These are phyloP conservation scores for Dasysyrphus albostriatus DNA, from an alignment of 2,888 invertebrate species.

Conservation along the genomic window DNA sequence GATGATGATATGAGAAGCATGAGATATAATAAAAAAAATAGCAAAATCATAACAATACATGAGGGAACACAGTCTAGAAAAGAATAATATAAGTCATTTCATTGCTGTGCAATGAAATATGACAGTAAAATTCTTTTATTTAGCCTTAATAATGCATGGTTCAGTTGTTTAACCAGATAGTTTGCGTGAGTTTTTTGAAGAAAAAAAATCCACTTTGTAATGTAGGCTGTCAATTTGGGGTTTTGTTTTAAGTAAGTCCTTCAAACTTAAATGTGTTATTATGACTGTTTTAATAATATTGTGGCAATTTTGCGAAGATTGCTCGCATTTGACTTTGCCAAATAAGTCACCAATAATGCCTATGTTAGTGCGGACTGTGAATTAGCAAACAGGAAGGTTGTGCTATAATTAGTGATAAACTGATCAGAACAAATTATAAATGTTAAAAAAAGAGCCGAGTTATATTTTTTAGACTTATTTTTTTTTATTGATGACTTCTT, in stretches of 20 bases:
- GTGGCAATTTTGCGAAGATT: no score
- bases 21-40: neutral
- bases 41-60: neutral
- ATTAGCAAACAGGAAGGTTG: no score
- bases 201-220: neutral
- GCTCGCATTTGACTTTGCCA: no score
- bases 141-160: neutral
- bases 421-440: no score
- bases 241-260: neutral
- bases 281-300: no score
- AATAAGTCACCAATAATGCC: no score
- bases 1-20: constrained; percentile 1
- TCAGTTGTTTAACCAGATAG: neutral
- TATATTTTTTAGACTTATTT: no score
- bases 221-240: neutral
- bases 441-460: no score
- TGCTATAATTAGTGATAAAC: no score
- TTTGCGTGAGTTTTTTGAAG: no score
- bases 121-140: neutral
- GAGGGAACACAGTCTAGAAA: neutral
- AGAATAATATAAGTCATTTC: neutral
- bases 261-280: neutral
- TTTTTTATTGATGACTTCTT: no score
- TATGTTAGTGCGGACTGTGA: no score
- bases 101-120: neutral